Evolutionary conservation across 2,113 vertebrate genomes (phyloP).

Genomic region (Origma solitaria): DNA sequence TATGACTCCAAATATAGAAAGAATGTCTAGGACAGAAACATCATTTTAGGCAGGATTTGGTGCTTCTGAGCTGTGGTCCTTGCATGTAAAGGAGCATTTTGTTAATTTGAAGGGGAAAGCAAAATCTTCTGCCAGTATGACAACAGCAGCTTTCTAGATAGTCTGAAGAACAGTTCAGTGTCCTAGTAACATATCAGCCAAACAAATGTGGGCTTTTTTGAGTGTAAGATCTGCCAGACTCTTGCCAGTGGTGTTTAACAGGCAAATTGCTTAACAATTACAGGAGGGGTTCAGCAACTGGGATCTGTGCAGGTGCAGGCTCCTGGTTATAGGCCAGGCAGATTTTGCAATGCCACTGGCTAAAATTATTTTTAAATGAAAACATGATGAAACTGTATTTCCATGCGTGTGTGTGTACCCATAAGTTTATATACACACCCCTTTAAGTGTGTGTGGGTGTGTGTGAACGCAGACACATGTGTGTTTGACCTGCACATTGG

Average conservation of each 20-base stretch:
- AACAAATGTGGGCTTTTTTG: slow-evolving; percentile 39
- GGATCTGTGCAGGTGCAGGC: slow-evolving; percentile 70
- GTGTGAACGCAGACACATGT: neutral
- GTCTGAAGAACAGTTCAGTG: slow-evolving; percentile 53
- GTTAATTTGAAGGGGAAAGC: slow-evolving; percentile 33
- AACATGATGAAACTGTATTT: slow-evolving; percentile 59
- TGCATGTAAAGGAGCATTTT: neutral
- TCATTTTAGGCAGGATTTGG: neutral
- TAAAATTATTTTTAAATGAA: slow-evolving; percentile 67
- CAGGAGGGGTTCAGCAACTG: slow-evolving; percentile 53
- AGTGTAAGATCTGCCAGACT: slow-evolving; percentile 66
- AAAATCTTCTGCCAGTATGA: slow-evolving; percentile 45
- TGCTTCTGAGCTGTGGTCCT: slow-evolving; percentile 14
- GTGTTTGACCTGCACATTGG: slow-evolving; percentile 17
- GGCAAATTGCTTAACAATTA: slow-evolving; percentile 71
- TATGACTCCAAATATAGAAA: neutral
- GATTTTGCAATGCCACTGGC: slow-evolving; percentile 71
- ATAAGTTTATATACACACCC: neutral
- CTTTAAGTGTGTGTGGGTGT: neutral
- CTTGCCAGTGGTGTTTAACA: slow-evolving; percentile 72
- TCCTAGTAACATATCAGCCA: slow-evolving; percentile 60
- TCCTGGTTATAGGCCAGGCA: slow-evolving; percentile 68
- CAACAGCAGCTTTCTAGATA: slow-evolving; percentile 67
- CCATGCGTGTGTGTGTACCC: neutral
- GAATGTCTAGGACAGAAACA: neutral